Percentiles rank a stretch among this genome's conserved stretches.
Conservation (phyloP, 1,140 invertebrate genomes). For the Drosophila repletoides region DNA sequence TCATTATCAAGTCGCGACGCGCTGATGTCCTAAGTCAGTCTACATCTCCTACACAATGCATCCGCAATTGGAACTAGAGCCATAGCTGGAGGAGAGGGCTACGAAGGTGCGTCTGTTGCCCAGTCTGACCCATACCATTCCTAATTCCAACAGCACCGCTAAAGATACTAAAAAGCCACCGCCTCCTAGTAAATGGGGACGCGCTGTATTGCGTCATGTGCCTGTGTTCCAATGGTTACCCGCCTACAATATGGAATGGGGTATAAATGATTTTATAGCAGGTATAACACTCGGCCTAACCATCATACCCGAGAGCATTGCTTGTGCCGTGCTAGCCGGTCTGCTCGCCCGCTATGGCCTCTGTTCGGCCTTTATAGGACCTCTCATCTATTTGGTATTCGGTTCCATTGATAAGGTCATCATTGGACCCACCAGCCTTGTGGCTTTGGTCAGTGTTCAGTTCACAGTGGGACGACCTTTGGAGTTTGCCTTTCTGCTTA, state of each 20-base stretch:
- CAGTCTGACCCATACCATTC: background rate
- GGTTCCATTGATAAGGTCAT: constrained; percentile 96
- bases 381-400: constrained; percentile 93
- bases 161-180: constrained; percentile 18
- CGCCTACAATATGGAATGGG: constrained; percentile 85
- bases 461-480: constrained; percentile 88
- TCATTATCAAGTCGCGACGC: constrained; percentile 56
- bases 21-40: background rate
- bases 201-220: constrained; percentile 45
- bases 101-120: constrained; percentile 43
- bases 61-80: constrained; percentile 58
- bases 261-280: constrained; percentile 87
- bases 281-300: constrained; percentile 91
- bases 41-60: constrained; percentile 44
- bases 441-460: constrained; percentile 86
- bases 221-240: constrained; percentile 86
- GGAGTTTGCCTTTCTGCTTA: constrained; percentile 91
- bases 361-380: constrained; percentile 84
- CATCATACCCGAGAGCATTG: constrained; percentile 92
- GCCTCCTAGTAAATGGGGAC: constrained; percentile 40
- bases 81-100: constrained; percentile 45
- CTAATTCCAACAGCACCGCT: background rate
- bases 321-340: constrained; percentile 90
- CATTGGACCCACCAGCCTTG: constrained; percentile 93
- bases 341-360: constrained; percentile 86